Base-by-base conservation (phyloP, 2,113 vertebrate species). In the Otus sunia region DNA sequence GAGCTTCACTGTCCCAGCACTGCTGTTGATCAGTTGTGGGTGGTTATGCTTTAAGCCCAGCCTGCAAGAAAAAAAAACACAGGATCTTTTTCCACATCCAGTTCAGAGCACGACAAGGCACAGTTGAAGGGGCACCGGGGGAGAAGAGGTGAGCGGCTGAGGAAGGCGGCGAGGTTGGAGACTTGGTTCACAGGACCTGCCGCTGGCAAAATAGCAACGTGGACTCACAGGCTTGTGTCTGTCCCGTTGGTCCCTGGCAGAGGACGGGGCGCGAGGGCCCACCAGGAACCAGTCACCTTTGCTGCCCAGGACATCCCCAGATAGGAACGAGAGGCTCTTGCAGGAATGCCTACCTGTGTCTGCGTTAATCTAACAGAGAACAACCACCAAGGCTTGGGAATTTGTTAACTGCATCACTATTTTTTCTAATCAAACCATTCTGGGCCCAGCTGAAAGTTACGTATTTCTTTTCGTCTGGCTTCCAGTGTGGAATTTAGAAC, bases 81-180 rank as follows among this genome's bases (percentile, higher is more conserved):
- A 7, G 23, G 23, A 26, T 37, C 41, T 68, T 76, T 14, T 45
- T 45, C 71, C 29, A 7, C 11, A 4, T 18, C 32, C 18, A 18
- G 27, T 39, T 66, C 13, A 15, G 29, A 58, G 41, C 50, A 64
- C 14, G 9, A 36, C 10, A 4, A 12, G 3, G 2, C 10, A 21
- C 16, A 16, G 36, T 1, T 23, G 17, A 53, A 64, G 21, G 27
- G 69, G 34, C 49, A 64, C 26, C 1, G 3, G 39, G 49, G n/a
- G 25, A 59, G 41, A 63, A 63, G 30, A 62, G 25, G 39, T 3
- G 59, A 53, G 68, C 2, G 3, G 34, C 49, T 10, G 15, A 72
- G 56, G 63, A 56, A 32, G 62, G n/a, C 4, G 2, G 22, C 3
- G 3, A 36, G 18, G 50, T 39, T 0, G 1, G n/a, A 12, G 43